Base-by-base conservation (phyloP, 2,113 vertebrate genomes). In the Phylloscopus trochilus region DNA sequence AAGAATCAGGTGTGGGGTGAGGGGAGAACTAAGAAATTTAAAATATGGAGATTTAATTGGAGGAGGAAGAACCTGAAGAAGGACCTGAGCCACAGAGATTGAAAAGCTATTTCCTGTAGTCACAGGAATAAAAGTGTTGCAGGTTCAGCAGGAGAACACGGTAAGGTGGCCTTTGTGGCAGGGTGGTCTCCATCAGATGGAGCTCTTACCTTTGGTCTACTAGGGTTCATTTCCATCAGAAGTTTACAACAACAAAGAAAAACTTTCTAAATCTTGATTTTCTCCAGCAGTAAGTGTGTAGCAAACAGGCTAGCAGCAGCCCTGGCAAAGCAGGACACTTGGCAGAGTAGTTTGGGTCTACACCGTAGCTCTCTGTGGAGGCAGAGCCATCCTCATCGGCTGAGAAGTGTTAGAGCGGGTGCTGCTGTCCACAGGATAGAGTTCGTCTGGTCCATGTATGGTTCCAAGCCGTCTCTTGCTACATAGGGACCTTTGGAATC, bases 371-470 rank as follows among this genome's bases (percentile, higher is more conserved):
- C 43, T 55, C 17, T 12, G 19, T 23, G 28, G 39, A 78, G 28
- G 9, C 9, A 39, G 26, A 47, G 8, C 13, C 46, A n/a, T 58
- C 46, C 14, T 69, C 28, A 12, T 9, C 11, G 37, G 28, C 18
- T 64, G 14, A 23, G 53, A 87, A 66, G 11, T 0, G 0, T 73
- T 16, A 27, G 21, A 66, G 24, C 1, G 27, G 7, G 8, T 16
- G 10, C 31, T 77, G 59, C 4, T 66, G 8, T 62, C n/a, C 64
- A 28, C 3, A 20, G 33, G 18, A 30, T 5, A 59, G 41, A 87
- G 33, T 30, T 5, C 0, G 0, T 53, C 15, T 35, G 44, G 12
- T 47, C 46, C 3, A 1, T 26, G 5, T 1, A 0, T n/a, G 11
- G 6, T 33, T 92, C 37, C 33, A 51, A 21, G 55, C 13, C 0